Conservation (phyloP, 1,140 invertebrate species). For the Zeugodacus cucurbitae region DNA sequence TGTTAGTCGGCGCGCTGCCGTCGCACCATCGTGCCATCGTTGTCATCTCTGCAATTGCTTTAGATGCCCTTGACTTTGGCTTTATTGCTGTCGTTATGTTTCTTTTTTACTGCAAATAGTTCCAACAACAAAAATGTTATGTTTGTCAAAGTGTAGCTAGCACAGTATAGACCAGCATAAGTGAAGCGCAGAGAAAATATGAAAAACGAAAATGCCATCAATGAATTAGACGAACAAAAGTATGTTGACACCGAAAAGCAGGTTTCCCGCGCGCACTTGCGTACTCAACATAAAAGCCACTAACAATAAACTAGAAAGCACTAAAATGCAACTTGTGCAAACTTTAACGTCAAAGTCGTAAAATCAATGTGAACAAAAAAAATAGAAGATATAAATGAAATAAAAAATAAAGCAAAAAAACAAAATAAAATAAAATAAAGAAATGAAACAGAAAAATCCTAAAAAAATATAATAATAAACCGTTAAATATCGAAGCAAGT, state of each 20-base stretch:
- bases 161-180: too few relatives aligned
- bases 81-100: constrained; percentile 45
- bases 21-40: background rate
- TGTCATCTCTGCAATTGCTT: constrained; percentile 38
- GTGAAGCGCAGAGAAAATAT: background rate
- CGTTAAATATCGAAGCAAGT: background rate
- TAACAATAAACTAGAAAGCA: background rate
- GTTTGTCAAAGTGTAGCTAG: background rate
- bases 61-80: constrained; percentile 46
- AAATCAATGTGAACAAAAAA: background rate
- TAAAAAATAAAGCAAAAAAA: background rate
- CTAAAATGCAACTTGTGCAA: constrained; percentile 1
- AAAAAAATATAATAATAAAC: too few relatives aligned
- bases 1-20: too few relatives aligned
- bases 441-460: background rate
- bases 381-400: background rate
- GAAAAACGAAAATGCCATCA: background rate
- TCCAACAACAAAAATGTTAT: background rate
- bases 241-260: background rate
- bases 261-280: background rate
- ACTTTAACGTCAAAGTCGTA: background rate
- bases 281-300: background rate
- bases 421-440: background rate
- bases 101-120: constrained; percentile 45
- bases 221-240: background rate